Percentiles rank a stretch among this genome's conserved stretches.
Conservation (phyloP, 2,797 vertebrate genomes). For the Chelidonichthys spinosus region DNA sequence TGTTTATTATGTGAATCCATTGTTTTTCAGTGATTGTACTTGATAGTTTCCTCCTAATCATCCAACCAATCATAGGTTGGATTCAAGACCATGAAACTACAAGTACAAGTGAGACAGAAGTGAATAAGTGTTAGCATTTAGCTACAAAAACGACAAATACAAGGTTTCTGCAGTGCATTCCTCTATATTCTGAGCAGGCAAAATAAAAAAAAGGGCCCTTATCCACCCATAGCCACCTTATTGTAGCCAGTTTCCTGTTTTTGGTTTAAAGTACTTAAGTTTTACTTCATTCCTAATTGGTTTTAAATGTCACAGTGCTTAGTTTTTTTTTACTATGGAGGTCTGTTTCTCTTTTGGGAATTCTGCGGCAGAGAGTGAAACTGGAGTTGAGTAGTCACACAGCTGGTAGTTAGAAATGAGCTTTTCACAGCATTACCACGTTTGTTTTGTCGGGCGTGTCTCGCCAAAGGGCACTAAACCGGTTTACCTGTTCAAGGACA, state of each 20-base stretch:
- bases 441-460: slow-evolving; percentile 10
- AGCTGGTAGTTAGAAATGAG: slow-evolving; percentile 3
- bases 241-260: slow-evolving; percentile 1
- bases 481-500: neutral
- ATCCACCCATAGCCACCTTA: neutral
- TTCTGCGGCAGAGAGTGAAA: slow-evolving; percentile 6
- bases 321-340: slow-evolving; percentile 34
- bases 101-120: neutral
- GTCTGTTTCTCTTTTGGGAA: slow-evolving; percentile 51
- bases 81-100: neutral
- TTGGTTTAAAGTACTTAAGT: slow-evolving; percentile 32
- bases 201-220: neutral
- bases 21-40: neutral
- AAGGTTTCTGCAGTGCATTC: neutral
- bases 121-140: neutral
- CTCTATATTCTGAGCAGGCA: neutral
- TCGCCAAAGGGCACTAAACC: neutral
- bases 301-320: slow-evolving; percentile 52
- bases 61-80: too few species aligned
- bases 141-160: neutral
- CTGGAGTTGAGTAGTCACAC: neutral
- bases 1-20: neutral
- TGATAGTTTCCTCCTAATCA: neutral
- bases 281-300: slow-evolving; percentile 47
- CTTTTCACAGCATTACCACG: neutral